phyloP scores from a whole-genome alignment of 1,140 invertebrate genomes.

The Rhysida immarginata region DNA sequence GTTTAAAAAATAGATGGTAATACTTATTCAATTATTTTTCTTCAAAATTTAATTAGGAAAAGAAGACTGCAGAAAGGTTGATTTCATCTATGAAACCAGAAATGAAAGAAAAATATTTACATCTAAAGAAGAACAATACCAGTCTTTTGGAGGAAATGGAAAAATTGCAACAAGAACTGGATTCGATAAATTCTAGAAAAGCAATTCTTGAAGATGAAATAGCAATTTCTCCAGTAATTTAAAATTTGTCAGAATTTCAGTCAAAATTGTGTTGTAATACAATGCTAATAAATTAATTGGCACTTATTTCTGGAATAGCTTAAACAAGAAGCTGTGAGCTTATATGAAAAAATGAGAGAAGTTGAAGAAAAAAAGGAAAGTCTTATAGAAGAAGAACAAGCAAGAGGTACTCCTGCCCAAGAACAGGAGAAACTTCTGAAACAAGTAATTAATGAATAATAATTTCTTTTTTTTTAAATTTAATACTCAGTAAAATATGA shows the following conservation, averaged over 20 bases:
- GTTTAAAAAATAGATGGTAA: neutral
- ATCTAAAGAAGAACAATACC: slow-evolving; percentile 36
- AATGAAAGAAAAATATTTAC: slow-evolving; percentile 36
- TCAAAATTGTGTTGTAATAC: neutral
- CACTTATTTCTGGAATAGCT: slow-evolving; percentile 20
- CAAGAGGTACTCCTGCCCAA: slow-evolving; percentile 51
- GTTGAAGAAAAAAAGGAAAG: slow-evolving; percentile 47
- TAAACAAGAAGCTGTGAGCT: slow-evolving; percentile 54
- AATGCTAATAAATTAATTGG: slow-evolving; percentile 6
- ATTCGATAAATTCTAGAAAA: slow-evolving; percentile 45
- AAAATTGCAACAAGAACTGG: slow-evolving; percentile 41
- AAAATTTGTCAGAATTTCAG: neutral
- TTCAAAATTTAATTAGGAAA: slow-evolving; percentile 31
- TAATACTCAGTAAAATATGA: too few species aligned
- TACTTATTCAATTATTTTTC: neutral
- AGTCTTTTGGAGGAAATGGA: slow-evolving; percentile 43
- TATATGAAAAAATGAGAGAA: slow-evolving; percentile 50
- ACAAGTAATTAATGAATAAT: slow-evolving; percentile 28
- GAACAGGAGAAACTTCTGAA: slow-evolving; percentile 53
- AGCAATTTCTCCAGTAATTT: slow-evolving; percentile 38
- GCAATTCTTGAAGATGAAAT: slow-evolving; percentile 51
- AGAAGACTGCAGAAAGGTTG: slow-evolving; percentile 42
- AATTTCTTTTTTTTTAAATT: too few species aligned
- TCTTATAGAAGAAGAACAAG: slow-evolving; percentile 49
- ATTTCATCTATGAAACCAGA: slow-evolving; percentile 40